These are phyloP conservation scores for Panthera leo DNA, from an alignment of 2,113 vertebrate species.

Conservation along the genomic window DNA sequence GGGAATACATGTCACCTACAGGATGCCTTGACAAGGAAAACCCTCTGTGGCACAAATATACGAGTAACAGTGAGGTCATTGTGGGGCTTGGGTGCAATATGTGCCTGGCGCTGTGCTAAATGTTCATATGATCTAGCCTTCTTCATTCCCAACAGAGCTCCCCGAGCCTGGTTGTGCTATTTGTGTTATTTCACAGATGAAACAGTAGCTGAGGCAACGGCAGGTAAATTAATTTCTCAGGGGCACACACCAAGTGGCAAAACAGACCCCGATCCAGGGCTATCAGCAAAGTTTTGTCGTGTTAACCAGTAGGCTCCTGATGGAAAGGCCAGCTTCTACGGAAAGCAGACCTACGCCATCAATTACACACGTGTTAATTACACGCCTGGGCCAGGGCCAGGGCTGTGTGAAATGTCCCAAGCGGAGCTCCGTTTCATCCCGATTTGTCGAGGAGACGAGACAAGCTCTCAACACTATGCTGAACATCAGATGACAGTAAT, in stretches of 20 bases:
- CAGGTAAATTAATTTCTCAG: neutral
- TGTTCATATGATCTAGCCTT: neutral
- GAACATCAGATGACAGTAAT: neutral
- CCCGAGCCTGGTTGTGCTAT: too few species aligned
- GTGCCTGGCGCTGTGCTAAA: neutral
- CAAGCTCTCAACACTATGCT: neutral
- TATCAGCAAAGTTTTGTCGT: neutral
- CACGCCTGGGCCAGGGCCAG: neutral
- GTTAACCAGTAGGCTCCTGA: rapidly evolving
- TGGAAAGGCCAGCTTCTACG: neutral
- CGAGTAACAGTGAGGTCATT: neutral
- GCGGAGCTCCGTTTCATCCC: neutral
- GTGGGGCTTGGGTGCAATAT: too few species aligned
- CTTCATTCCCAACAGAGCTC: neutral
- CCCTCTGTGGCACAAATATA: neutral
- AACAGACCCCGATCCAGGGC: neutral
- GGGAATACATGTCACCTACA: neutral
- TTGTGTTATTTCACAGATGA: neutral
- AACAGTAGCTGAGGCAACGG: neutral
- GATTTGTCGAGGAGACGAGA: neutral
- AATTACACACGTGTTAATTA: neutral
- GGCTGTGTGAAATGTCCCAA: rapidly evolving
- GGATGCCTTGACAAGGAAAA: neutral
- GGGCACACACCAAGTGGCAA: too few species aligned
- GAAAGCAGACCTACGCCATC: rapidly evolving